A percentile compares a stretch with the other conserved stretches of the same genome.
Conservation (phyloP, 2,113 vertebrate species). For the Indicator indicator region DNA sequence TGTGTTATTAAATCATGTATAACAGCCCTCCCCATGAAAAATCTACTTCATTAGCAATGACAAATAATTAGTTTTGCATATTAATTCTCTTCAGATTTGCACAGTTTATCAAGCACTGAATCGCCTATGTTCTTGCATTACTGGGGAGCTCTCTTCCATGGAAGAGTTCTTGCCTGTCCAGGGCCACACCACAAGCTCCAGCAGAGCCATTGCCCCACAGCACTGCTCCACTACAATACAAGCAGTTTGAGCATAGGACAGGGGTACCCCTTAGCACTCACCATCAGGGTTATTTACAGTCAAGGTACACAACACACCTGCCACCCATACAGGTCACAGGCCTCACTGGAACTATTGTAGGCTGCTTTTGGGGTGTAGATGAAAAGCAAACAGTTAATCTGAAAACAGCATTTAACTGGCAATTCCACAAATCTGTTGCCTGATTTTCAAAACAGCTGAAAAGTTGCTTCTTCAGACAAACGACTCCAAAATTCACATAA, state of each 20-base stretch:
- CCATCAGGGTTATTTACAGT: neutral
- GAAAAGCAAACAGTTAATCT: neutral
- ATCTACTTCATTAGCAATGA: neutral
- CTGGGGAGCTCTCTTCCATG: accelerated
- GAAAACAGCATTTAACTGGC: neutral
- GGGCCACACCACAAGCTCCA: neutral
- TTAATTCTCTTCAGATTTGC: neutral
- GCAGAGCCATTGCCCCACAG: too few relatives aligned
- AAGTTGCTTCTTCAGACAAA: neutral
- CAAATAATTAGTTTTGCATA: neutral
- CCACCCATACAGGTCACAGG: neutral
- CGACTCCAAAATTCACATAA: neutral
- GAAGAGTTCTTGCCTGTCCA: neutral
- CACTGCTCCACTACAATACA: accelerated
- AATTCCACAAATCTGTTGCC: neutral
- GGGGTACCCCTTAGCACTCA: neutral
- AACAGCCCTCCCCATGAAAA: neutral
- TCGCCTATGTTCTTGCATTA: neutral
- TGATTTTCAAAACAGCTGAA: neutral
- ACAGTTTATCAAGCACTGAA: neutral
- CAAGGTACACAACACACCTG: neutral
- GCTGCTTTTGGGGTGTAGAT: neutral
- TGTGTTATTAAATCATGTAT: neutral
- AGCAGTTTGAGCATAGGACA: accelerated
- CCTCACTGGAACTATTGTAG: neutral